phyloP scores from a whole-genome alignment of 2,113 vertebrate genomes.

The Cariama cristata region DNA sequence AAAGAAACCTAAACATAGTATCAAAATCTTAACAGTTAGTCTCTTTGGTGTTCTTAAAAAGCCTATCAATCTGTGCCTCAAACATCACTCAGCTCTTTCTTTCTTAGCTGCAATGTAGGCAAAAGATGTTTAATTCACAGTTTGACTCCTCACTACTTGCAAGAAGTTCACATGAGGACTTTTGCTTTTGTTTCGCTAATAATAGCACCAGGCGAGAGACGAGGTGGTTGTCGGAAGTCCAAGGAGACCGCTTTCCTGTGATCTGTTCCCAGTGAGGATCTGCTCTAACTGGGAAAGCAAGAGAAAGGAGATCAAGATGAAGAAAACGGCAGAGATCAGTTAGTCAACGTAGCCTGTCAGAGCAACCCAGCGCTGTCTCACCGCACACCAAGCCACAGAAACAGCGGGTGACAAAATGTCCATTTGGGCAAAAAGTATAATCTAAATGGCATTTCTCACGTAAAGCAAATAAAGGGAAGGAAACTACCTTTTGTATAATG shows the following conservation, averaged over 20 bases:
- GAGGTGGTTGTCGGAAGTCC: background rate
- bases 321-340: constrained; percentile 17
- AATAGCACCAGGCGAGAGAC: background rate
- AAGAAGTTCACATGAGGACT: background rate
- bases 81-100: background rate
- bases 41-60: background rate
- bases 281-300: background rate
- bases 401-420: background rate
- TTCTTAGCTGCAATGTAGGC: background rate
- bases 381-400: background rate
- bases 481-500: background rate
- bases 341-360: background rate
- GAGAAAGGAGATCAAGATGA: background rate
- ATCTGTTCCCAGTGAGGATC: background rate
- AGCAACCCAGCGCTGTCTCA: background rate
- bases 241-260: background rate
- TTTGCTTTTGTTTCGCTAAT: background rate
- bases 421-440: background rate
- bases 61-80: background rate
- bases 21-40: background rate
- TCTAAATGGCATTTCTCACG: background rate
- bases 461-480: background rate
- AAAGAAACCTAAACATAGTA: background rate
- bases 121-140: background rate
- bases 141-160: background rate